phyloP scores from a whole-genome alignment of 2,113 vertebrate species.

The Pelecanus crispus region DNA sequence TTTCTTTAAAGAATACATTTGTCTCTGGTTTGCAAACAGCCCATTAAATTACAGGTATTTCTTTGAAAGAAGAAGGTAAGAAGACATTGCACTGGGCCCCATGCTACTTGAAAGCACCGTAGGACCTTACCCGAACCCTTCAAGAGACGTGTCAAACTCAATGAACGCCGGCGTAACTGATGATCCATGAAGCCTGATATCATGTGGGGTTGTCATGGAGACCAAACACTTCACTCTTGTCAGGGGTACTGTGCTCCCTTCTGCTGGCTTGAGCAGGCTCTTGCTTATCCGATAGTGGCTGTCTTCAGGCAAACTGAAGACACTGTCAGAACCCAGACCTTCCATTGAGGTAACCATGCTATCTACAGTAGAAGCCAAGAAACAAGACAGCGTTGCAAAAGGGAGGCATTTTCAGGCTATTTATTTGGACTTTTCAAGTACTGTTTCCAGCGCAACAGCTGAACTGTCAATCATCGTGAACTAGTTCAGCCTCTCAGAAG shows the following conservation, averaged over 20 bases:
- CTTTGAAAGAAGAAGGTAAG: background rate
- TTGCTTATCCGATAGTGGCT: conserved; percentile 95
- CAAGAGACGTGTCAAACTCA: conserved; percentile 93
- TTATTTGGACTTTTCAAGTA: background rate
- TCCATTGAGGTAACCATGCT: conserved; percentile 91
- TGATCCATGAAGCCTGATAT: conserved; percentile 94
- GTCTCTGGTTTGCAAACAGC: background rate
- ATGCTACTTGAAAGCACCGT: background rate
- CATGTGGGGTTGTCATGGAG: conserved; percentile 98
- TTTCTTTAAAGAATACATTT: background rate
- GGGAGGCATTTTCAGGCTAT: background rate
- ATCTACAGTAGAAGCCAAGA: conserved; percentile 69
- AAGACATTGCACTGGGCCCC: background rate
- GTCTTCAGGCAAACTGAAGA: conserved; percentile 89
- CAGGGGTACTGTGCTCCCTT: conserved; percentile 95
- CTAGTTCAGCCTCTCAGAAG: background rate
- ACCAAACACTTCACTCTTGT: conserved; percentile 98
- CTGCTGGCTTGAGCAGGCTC: conserved; percentile 92
- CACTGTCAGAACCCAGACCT: conserved; percentile 91
- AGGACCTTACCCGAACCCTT: conserved; percentile 92
- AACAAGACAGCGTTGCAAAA: background rate
- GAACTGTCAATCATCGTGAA: rapidly evolving
- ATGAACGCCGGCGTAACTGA: conserved; percentile 91
- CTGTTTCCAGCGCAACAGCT: background rate
- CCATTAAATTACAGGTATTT: background rate